A percentile compares a stretch with the other conserved stretches of the same genome.
These are phyloP conservation scores for Drosophila emarginata DNA, from an alignment of 2,888 invertebrate genomes.

Conservation along the genomic window DNA sequence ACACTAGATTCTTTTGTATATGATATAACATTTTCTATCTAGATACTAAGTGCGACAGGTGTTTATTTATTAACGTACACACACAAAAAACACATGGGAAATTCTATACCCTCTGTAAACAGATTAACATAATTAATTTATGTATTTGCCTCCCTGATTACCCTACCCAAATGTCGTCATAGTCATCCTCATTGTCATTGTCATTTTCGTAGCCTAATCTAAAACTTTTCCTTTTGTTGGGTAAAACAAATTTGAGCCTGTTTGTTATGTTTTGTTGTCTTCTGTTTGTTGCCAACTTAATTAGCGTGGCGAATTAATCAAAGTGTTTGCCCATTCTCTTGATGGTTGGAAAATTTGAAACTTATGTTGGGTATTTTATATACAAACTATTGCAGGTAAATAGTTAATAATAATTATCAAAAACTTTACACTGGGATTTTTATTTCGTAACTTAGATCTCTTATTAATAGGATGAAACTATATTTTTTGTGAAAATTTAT, in stretches of 20 bases:
- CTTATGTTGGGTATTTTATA: background rate
- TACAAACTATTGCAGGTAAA: too few species aligned
- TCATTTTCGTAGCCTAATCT: constrained; percentile 36
- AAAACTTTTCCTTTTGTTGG: constrained; percentile 18
- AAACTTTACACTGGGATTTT: too few species aligned
- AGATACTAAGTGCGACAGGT: constrained; percentile 56
- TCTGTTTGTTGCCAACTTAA: constrained; percentile 64
- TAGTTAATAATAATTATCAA: too few species aligned
- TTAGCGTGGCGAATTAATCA: constrained; percentile 63
- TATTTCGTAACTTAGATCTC: too few species aligned
- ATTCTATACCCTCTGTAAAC: constrained; percentile 49
- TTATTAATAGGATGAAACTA: too few species aligned
- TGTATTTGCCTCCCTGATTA: constrained; percentile 26
- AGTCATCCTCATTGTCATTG: constrained; percentile 24
- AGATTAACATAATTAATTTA: constrained; percentile 78
- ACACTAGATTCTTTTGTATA: constrained; percentile 39
- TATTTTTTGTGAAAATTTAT: too few species aligned
- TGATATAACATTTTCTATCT: background rate
- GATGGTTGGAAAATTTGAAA: constrained; percentile 8
- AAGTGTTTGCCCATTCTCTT: constrained; percentile 25
- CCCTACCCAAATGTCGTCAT: background rate
- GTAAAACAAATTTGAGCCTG: constrained; percentile 60
- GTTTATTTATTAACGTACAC: constrained; percentile 66
- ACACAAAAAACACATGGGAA: constrained; percentile 1
- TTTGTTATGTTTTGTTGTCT: constrained; percentile 45